Percentiles rank a stretch among this genome's conserved stretches.
Conservation (phyloP, 2,888 invertebrate species). For the Deilephila elpenor region DNA sequence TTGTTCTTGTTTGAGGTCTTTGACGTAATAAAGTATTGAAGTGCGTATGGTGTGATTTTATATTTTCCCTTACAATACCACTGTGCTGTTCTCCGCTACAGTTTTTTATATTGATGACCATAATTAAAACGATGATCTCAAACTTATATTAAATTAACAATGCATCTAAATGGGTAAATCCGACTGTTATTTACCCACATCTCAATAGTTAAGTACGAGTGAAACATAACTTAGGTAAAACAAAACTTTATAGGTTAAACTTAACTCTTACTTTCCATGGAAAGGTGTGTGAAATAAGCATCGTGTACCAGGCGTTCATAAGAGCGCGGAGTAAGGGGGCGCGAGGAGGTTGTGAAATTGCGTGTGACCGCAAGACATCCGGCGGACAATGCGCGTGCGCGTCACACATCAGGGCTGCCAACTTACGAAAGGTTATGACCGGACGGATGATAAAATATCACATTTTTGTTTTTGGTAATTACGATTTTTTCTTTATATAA, state of each 20-base stretch:
- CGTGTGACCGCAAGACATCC: slow-evolving; percentile 84
- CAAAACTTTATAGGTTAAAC: not conserved
- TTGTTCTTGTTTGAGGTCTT: too few species aligned
- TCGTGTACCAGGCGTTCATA: slow-evolving; percentile 62
- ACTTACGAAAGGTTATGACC: not conserved
- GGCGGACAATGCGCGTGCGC: slow-evolving; percentile 73
- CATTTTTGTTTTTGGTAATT: not conserved
- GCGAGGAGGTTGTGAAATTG: slow-evolving; percentile 78
- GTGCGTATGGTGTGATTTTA: too few species aligned
- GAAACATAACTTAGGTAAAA: not conserved
- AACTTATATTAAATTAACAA: not conserved
- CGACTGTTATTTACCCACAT: not conserved
- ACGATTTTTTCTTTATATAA: too few species aligned
- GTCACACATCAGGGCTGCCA: slow-evolving; percentile 38
- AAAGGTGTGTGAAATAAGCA: slow-evolving; percentile 13
- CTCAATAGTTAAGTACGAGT: not conserved
- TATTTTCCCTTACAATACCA: too few species aligned
- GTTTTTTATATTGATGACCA: not conserved
- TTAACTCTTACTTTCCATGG: slow-evolving; percentile 18
- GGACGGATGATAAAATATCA: slow-evolving; percentile 35
- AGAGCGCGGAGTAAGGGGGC: slow-evolving; percentile 60
- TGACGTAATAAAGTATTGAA: too few species aligned
- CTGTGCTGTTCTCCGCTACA: too few species aligned
- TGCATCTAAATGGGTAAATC: not conserved
- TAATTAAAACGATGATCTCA: not conserved